A percentile compares a stretch with the other conserved stretches of the same genome.
Conservation (phyloP, 2,113 vertebrate genomes). For the Sarotherodon lohbergeri region DNA sequence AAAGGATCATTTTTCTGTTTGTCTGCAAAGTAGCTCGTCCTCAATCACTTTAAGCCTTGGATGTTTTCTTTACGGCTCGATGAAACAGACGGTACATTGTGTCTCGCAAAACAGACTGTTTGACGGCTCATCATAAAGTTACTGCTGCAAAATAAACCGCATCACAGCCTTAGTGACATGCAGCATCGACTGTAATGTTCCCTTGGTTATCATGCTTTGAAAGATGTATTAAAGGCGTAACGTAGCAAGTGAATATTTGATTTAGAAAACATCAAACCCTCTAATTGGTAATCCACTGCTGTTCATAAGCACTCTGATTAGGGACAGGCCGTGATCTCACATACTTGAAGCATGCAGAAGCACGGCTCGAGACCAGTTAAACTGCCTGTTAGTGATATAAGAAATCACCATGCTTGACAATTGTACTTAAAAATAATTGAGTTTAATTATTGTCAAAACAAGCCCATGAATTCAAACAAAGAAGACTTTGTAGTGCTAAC, state of each 20-base stretch:
- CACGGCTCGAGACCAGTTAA: not conserved
- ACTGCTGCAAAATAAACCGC: not conserved
- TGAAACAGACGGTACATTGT: not conserved
- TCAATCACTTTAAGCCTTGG: not conserved
- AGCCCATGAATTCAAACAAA: not conserved
- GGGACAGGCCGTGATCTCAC: not conserved
- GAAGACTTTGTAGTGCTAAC: not conserved
- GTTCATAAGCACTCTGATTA: not conserved
- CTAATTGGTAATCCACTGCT: not conserved
- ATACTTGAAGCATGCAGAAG: not conserved
- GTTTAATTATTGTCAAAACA: not conserved
- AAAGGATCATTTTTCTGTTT: constrained; percentile 39
- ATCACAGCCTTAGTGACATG: not conserved
- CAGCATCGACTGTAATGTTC: not conserved
- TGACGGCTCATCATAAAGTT: not conserved
- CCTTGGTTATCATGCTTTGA: not conserved
- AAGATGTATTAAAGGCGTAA: not conserved
- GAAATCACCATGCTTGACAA: not conserved
- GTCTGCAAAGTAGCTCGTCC: constrained; percentile 34
- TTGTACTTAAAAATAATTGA: not conserved
- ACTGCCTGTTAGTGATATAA: not conserved
- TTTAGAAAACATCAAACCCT: not conserved
- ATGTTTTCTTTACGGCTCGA: not conserved
- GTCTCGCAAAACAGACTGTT: not conserved
- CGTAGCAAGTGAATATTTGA: not conserved